Evolutionary conservation across 1,140 invertebrate genomes (phyloP).

Genomic region (Caenorhabditis tropicalis): DNA sequence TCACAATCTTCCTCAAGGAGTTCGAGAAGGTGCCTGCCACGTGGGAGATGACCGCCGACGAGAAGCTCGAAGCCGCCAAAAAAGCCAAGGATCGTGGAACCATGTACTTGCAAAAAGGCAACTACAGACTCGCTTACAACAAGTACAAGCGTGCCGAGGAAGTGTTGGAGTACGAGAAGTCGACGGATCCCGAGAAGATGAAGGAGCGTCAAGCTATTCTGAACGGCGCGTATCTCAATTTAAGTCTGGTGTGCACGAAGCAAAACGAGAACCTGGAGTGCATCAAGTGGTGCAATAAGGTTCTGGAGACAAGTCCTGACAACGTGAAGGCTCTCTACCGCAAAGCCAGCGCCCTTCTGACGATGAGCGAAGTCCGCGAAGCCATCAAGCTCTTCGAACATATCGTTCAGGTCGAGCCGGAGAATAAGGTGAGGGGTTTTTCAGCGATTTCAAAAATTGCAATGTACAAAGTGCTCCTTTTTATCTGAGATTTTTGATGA

Average conservation of each 20-base stretch:
- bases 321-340: constrained; percentile 91
- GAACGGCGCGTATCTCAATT: constrained; percentile 82
- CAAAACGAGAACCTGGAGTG: constrained; percentile 80
- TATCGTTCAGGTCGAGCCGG: constrained; percentile 80
- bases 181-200: constrained; percentile 64
- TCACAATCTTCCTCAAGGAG: constrained; percentile 73
- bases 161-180: constrained; percentile 75
- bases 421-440: constrained; percentile 76
- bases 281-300: constrained; percentile 74
- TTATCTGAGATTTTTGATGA: no score
- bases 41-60: constrained; percentile 82
- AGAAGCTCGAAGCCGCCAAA: constrained; percentile 84
- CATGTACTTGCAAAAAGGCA: constrained; percentile 84
- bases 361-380: constrained; percentile 79
- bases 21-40: constrained; percentile 85
- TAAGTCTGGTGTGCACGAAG: constrained; percentile 86
- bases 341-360: constrained; percentile 78
- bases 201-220: constrained; percentile 76
- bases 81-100: constrained; percentile 89
- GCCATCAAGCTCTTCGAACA: constrained; percentile 83
- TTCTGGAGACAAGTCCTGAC: constrained; percentile 79
- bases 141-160: constrained; percentile 83
- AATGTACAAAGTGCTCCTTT: no score
- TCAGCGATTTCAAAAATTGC: no score
- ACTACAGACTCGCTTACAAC: constrained; percentile 83